A percentile compares a stretch with the other conserved stretches of the same genome.
phyloP scores from a whole-genome alignment of 2,797 vertebrate genomes.

The Danio choprae region DNA sequence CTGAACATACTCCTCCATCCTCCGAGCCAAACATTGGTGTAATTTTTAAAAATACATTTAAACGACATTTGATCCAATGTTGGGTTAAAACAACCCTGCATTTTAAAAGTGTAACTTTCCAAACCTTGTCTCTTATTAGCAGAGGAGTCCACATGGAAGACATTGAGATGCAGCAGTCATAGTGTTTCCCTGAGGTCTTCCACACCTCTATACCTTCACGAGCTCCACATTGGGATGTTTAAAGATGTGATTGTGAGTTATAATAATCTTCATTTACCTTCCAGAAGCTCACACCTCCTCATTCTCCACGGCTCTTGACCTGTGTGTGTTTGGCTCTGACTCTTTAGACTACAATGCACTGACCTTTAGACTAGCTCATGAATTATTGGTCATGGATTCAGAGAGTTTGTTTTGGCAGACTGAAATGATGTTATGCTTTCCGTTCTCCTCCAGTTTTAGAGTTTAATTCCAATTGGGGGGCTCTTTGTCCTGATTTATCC shows the following conservation, averaged over 20 bases:
- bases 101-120: neutral
- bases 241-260: conserved; percentile 12
- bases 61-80: no score
- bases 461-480: neutral
- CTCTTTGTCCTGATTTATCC: neutral
- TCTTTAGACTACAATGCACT: neutral
- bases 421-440: conserved; percentile 1
- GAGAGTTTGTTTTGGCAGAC: conserved; percentile 5
- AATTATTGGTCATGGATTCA: neutral
- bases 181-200: neutral
- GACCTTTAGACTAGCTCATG: conserved; percentile 2
- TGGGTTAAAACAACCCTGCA: no score
- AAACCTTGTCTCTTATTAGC: neutral
- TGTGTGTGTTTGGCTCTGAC: neutral
- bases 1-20: no score
- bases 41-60: no score
- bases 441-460: neutral
- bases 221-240: neutral
- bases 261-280: conserved; percentile 17
- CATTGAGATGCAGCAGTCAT: neutral
- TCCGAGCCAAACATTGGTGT: no score
- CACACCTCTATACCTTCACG: conserved; percentile 13
- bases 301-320: neutral
- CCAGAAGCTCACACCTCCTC: neutral
- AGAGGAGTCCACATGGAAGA: conserved; percentile 12